Conservation (phyloP, 2,113 vertebrate genomes). For the Mystacornis crossleyi region DNA sequence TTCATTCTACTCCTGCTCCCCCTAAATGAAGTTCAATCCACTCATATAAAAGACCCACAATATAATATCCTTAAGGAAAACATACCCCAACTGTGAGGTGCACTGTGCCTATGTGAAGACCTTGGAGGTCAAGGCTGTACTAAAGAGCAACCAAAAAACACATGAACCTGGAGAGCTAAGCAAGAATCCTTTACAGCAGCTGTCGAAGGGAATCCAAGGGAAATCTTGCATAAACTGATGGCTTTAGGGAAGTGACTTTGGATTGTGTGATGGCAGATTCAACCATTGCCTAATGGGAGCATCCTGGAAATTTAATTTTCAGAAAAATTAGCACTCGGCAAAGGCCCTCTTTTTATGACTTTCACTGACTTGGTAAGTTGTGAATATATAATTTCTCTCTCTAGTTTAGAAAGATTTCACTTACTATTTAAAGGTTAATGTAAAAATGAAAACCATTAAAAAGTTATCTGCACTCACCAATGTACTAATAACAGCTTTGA, state of each 20-base stretch:
- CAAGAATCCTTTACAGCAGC: slow-evolving; percentile 7
- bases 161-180: not conserved
- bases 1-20: slow-evolving; percentile 25
- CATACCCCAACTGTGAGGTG: not conserved
- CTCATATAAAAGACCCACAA: slow-evolving; percentile 28
- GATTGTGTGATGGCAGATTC: not conserved
- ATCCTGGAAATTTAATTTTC: not conserved
- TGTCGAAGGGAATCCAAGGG: not conserved
- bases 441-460: slow-evolving; percentile 30
- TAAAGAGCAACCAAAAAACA: slow-evolving; percentile 35
- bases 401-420: slow-evolving; percentile 6
- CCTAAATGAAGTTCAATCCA: slow-evolving; percentile 47
- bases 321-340: not conserved
- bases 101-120: slow-evolving; percentile 12
- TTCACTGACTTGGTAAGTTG: not conserved
- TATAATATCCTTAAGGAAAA: slow-evolving; percentile 43
- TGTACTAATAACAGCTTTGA: slow-evolving; percentile 40
- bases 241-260: not conserved
- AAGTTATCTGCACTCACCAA: slow-evolving; percentile 3
- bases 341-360: not conserved
- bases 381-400: not conserved
- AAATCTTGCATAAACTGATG: not conserved
- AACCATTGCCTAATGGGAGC: not conserved
- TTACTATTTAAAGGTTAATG: slow-evolving; percentile 22
- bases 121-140: slow-evolving; percentile 30